Base-by-base conservation (phyloP, 2,888 invertebrate genomes). In the Agrochola macilenta region DNA sequence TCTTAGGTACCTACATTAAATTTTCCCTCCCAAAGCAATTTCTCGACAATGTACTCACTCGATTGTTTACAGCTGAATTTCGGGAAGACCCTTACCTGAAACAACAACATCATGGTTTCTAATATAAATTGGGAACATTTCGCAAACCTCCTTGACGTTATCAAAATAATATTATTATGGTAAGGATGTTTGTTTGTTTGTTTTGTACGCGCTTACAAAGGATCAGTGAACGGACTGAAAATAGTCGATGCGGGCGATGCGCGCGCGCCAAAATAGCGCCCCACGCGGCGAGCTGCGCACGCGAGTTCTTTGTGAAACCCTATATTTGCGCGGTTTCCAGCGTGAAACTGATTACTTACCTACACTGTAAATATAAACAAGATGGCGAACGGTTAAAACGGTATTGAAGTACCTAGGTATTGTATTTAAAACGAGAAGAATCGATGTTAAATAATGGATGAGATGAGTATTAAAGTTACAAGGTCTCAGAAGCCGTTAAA, bases 181-280 rank as follows among this genome's bases (percentile, higher is more conserved):
- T 76, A 85, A 86, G 79, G 81, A 87, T 79, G 74, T 76, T 76
- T 82, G 89, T 92, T 91, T 92, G 84, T 92, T 91, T 92, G 84
- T 91, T 90, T 91, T 83, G 86, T 86, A 74, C 71, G 76, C 86
- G 79, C 76, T 84, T 83, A 81, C 85, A 54, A 87, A 92, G 92
- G 93, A 93, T 89, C 93, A 89, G 81, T 91, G 91, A 86, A 91
- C 90, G 85, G 73, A 84, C 91, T 92, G 91, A 87, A 95, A 95
- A 95, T 95, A 95, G 89, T 82, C 91, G 86, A 88, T 84, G 92
- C 89, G 89, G 88, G 92, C 89, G 90, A 80, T 75, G 83, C 74
- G 78, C 68, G 61, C 88, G 91, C 93, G 87, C 80, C 57, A 91
- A 95, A 95, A 95, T 95, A 95, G 92, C 92, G 89, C 76, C 93